Evolutionary conservation across 2,797 vertebrate genomes (phyloP).

Genomic region (Lycodopsis pacificus): DNA sequence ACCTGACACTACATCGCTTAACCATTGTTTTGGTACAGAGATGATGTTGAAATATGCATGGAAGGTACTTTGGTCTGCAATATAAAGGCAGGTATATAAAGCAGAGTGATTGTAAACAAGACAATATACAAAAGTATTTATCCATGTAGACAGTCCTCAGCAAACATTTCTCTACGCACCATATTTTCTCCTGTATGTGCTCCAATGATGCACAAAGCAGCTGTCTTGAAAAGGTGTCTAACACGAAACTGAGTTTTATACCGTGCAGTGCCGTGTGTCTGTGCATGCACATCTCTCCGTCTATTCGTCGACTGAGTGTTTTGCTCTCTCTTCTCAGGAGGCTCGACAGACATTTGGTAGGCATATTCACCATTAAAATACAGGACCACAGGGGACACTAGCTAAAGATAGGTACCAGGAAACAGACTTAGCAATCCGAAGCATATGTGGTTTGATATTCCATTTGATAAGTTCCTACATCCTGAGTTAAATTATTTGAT

Average conservation of each 20-base stretch:
- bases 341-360: slow-evolving; percentile 71
- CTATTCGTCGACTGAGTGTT: slow-evolving; percentile 67
- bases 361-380: slow-evolving; percentile 73
- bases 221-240: slow-evolving; percentile 67
- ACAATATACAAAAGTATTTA: slow-evolving; percentile 45
- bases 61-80: slow-evolving; percentile 14
- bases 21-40: slow-evolving; percentile 14
- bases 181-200: slow-evolving; percentile 55
- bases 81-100: slow-evolving; percentile 30
- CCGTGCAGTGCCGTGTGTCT: slow-evolving; percentile 50
- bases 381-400: slow-evolving; percentile 69
- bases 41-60: slow-evolving; percentile 21
- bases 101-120: slow-evolving; percentile 38
- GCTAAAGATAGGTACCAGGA: slow-evolving; percentile 75
- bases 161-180: slow-evolving; percentile 38
- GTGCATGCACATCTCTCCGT: slow-evolving; percentile 50
- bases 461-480: slow-evolving; percentile 74
- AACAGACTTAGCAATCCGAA: slow-evolving; percentile 63
- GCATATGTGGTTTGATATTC: slow-evolving; percentile 73
- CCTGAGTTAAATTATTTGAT: slow-evolving; percentile 72
- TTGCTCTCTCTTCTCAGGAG: slow-evolving; percentile 66
- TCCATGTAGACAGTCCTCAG: slow-evolving; percentile 42
- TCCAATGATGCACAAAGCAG: slow-evolving; percentile 73
- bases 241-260: slow-evolving; percentile 58
- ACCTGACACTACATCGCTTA: slow-evolving; percentile 19